A percentile compares a stretch with the other conserved stretches of the same genome.
Conservation (phyloP, 2,888 invertebrate species). For the Trissolcus brochymenae region DNA sequence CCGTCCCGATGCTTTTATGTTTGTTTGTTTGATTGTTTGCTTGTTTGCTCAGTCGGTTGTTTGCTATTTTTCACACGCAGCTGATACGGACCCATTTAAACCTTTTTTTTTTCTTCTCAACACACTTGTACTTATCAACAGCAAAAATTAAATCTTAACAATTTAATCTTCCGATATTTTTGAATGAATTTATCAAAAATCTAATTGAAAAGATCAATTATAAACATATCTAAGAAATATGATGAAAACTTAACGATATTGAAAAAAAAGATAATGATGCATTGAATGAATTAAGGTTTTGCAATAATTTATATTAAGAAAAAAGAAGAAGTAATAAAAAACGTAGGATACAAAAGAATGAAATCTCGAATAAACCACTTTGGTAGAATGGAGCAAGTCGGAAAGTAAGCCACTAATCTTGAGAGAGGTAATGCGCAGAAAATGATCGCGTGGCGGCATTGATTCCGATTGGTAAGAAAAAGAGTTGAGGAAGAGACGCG, state of each 20-base stretch:
- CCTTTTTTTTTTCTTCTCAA: slow-evolving; percentile 1
- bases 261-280: too few relatives aligned
- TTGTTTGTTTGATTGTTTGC: slow-evolving; percentile 31
- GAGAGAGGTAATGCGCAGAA: slow-evolving; percentile 27
- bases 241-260: too few relatives aligned
- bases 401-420: slow-evolving; percentile 32
- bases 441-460: slow-evolving; percentile 64
- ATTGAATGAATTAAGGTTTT: too few relatives aligned
- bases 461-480: slow-evolving; percentile 52
- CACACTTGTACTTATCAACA: not conserved
- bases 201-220: too few relatives aligned
- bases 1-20: slow-evolving; percentile 26
- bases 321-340: slow-evolving; percentile 5
- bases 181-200: too few relatives aligned
- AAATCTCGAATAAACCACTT: not conserved
- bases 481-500: slow-evolving; percentile 33
- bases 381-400: not conserved
- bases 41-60: slow-evolving; percentile 43
- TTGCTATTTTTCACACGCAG: slow-evolving; percentile 50
- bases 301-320: not conserved
- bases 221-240: too few relatives aligned
- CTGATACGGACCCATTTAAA: slow-evolving; percentile 40
- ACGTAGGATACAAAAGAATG: not conserved
- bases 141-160: slow-evolving; percentile 1
- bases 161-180: not conserved